Conservation (phyloP, 2,888 invertebrate species). For the Marasmarcha lunaedactyla region DNA sequence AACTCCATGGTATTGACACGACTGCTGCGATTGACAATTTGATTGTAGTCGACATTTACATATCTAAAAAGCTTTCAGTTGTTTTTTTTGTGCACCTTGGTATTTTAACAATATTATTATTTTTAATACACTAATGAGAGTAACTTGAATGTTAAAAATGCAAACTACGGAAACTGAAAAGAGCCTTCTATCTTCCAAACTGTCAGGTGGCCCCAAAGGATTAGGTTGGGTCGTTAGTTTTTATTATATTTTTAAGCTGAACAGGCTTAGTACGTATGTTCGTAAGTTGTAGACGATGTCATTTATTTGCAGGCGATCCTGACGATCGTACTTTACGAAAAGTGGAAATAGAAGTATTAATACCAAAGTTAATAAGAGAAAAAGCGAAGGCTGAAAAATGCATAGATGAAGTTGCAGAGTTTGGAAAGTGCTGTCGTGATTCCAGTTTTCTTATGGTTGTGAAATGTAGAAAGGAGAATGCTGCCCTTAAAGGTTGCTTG, state of each 20-base stretch:
- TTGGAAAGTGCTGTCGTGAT: constrained; percentile 79
- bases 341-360: constrained; percentile 89
- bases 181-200: constrained; percentile 48
- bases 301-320: constrained; percentile 79
- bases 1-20: too few species aligned
- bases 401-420: constrained; percentile 75
- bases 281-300: too few species aligned
- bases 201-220: constrained; percentile 66
- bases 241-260: too few species aligned
- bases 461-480: constrained; percentile 80
- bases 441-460: constrained; percentile 77
- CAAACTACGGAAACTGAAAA: constrained; percentile 32
- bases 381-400: constrained; percentile 86
- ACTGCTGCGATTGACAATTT: too few species aligned
- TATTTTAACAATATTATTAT: too few species aligned
- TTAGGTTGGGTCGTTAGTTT: too few species aligned
- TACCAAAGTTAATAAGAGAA: constrained; percentile 90
- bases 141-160: constrained; percentile 9
- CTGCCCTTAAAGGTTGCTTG: constrained; percentile 77
- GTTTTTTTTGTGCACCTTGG: too few species aligned
- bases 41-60: too few species aligned
- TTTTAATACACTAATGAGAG: too few species aligned
- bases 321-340: constrained; percentile 84
- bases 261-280: too few species aligned
- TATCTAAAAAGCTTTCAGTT: too few species aligned